Evolutionary conservation across 2,797 vertebrate species (phyloP).

Genomic region (Mus caroli): DNA sequence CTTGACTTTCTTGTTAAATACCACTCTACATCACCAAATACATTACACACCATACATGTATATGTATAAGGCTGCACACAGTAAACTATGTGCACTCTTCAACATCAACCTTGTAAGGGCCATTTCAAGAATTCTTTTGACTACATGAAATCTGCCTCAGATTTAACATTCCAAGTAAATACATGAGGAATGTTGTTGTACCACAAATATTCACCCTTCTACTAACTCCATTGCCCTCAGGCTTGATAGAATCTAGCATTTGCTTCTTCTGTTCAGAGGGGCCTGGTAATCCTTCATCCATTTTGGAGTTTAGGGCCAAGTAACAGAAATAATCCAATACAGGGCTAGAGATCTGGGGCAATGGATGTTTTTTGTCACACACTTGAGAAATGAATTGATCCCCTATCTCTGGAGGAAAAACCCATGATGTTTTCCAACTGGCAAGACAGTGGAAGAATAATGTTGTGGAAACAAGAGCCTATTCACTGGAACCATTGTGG

Average conservation of each 20-base stretch:
- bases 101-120: constrained; percentile 26
- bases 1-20: constrained; percentile 5
- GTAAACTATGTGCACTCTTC: background rate
- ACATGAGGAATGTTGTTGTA: background rate
- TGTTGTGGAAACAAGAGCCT: constrained; percentile 79
- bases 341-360: constrained; percentile 47
- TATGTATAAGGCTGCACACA: background rate
- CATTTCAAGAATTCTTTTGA: constrained; percentile 60
- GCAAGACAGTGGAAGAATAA: constrained; percentile 78
- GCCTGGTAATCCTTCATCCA: background rate
- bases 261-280: background rate
- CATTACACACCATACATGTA: background rate
- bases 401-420: constrained; percentile 79
- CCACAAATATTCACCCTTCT: background rate
- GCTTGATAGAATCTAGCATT: background rate
- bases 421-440: constrained; percentile 82
- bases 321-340: constrained; percentile 58
- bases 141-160: background rate
- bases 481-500: constrained; percentile 75
- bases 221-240: background rate
- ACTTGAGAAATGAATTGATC: constrained; percentile 79
- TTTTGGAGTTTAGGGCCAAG: background rate
- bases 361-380: constrained; percentile 78
- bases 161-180: constrained; percentile 48
- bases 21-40: background rate